phyloP scores from a whole-genome alignment of 2,113 vertebrate genomes.

The Triplophysa rosa region DNA sequence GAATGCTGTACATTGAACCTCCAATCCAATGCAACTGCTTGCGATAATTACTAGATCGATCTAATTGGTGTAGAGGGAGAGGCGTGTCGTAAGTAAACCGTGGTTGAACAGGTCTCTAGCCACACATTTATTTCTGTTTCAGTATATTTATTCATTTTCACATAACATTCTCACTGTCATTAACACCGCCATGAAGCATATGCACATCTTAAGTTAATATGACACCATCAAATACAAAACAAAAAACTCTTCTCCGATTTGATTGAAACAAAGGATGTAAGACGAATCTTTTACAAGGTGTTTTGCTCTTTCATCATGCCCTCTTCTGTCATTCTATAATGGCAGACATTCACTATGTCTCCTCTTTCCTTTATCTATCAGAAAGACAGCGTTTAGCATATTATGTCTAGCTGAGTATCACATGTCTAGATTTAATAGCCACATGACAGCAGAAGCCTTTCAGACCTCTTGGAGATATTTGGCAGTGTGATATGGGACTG shows the following conservation, averaged over 20 bases:
- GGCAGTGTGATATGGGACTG: constrained; percentile 5
- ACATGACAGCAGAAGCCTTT: constrained; percentile 23
- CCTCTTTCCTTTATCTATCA: constrained; percentile 15
- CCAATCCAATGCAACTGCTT: too few relatives aligned
- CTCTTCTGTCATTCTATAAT: constrained; percentile 30
- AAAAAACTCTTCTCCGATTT: neutral
- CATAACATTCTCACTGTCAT: neutral
- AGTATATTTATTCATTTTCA: neutral
- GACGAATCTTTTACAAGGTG: neutral
- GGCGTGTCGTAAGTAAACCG: too few relatives aligned
- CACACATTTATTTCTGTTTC: neutral
- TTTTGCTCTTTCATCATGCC: constrained; percentile 30
- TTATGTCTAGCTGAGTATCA: constrained; percentile 14
- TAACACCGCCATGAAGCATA: neutral
- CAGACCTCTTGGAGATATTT: neutral
- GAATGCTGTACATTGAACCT: too few relatives aligned
- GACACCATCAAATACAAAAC: neutral
- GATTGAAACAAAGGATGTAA: neutral
- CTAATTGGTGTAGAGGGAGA: too few relatives aligned
- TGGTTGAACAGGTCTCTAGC: too few relatives aligned
- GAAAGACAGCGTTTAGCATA: constrained; percentile 1
- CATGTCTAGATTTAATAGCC: constrained; percentile 31
- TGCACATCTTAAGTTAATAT: neutral
- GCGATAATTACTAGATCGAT: too few relatives aligned
- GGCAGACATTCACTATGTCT: neutral